Percentiles rank a stretch among this genome's conserved stretches.
phyloP scores from a whole-genome alignment of 2,888 invertebrate species.

The Doris montereyensis region DNA sequence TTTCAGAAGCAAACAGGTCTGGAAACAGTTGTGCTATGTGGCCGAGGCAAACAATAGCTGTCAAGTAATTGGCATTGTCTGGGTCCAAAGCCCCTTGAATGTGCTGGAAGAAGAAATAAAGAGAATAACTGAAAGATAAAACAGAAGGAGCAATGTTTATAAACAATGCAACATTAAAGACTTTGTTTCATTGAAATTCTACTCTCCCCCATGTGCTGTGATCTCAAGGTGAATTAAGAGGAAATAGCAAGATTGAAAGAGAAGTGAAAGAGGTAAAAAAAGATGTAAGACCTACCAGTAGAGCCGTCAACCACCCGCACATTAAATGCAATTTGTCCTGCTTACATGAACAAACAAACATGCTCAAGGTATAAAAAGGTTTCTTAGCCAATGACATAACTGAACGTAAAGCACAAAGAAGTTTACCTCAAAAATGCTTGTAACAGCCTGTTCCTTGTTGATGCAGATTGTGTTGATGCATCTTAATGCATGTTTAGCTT shows the following conservation, averaged over 20 bases:
- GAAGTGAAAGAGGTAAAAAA: neutral
- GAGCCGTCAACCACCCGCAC: too few species aligned
- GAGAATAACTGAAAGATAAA: neutral
- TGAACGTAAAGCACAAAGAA: too few species aligned
- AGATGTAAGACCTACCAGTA: too few species aligned
- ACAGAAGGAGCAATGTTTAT: neutral
- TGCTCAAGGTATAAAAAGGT: too few species aligned
- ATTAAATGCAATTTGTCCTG: too few species aligned
- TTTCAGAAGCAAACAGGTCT: constrained; percentile 88
- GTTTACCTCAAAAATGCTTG: constrained; percentile 76
- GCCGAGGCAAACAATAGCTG: constrained; percentile 93
- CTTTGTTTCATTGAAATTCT: neutral
- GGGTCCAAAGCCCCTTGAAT: constrained; percentile 76
- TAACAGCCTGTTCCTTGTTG: constrained; percentile 65
- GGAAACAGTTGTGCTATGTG: constrained; percentile 95
- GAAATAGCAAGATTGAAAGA: too few species aligned
- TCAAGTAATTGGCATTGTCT: constrained; percentile 84
- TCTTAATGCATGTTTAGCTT: constrained; percentile 95
- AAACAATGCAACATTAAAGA: neutral
- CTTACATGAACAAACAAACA: too few species aligned
- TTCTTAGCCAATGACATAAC: too few species aligned
- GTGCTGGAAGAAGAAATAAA: constrained; percentile 62
- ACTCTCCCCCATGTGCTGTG: neutral
- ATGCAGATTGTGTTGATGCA: constrained; percentile 79
- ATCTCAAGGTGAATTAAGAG: too few species aligned